Conservation (phyloP, 2,113 vertebrate genomes). For the Spheniscus mendiculus region DNA sequence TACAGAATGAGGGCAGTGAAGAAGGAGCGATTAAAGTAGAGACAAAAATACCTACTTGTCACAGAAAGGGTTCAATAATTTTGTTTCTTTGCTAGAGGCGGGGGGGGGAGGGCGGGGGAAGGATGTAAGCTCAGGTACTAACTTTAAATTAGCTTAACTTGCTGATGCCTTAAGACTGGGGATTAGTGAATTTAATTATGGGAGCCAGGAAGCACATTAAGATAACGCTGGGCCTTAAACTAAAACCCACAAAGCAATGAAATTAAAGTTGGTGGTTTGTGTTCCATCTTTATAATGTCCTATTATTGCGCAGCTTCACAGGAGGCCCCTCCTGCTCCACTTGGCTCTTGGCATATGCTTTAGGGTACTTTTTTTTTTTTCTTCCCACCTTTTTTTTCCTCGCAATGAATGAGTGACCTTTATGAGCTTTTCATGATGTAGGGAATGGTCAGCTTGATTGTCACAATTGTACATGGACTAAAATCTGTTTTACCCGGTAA, state of each 20-base stretch:
- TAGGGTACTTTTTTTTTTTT: background rate
- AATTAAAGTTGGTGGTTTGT: background rate
- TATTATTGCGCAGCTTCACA: background rate
- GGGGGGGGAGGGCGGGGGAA: background rate
- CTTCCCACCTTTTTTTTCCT: no score
- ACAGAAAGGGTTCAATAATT: conserved; percentile 23
- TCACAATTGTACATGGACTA: rapidly evolving
- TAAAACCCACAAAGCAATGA: conserved; percentile 34
- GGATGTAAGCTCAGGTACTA: conserved; percentile 22
- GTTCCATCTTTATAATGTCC: background rate
- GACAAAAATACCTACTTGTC: background rate
- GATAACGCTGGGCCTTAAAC: conserved; percentile 53
- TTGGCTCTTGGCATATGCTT: rapidly evolving
- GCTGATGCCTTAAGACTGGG: conserved; percentile 62
- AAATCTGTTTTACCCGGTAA: background rate
- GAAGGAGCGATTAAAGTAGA: background rate
- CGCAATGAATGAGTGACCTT: background rate
- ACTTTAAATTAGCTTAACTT: conserved; percentile 71
- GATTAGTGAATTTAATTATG: conserved; percentile 69
- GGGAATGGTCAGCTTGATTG: background rate
- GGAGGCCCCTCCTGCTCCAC: background rate
- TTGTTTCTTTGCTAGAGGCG: conserved; percentile 52
- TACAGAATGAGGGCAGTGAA: background rate
- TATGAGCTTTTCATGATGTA: background rate
- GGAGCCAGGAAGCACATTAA: conserved; percentile 52